These are phyloP conservation scores for Achlya flavicornis DNA, from an alignment of 2,888 invertebrate genomes.

Conservation along the genomic window DNA sequence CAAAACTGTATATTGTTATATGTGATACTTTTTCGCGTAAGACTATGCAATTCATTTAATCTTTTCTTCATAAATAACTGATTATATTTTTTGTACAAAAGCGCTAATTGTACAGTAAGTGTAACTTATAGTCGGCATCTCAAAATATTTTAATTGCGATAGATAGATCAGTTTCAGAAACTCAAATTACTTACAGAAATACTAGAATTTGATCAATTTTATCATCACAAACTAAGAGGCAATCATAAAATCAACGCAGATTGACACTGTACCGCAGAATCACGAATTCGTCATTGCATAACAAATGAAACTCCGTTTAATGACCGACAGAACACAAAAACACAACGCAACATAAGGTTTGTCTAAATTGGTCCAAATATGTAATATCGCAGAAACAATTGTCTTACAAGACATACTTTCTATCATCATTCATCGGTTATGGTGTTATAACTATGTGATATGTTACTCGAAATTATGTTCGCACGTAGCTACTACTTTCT, in stretches of 20 bases:
- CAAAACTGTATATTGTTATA: background rate
- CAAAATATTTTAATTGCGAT: too few species aligned
- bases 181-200: too few species aligned
- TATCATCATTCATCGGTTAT: background rate
- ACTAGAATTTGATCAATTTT: background rate
- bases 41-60: too few species aligned
- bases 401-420: background rate
- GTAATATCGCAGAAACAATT: background rate
- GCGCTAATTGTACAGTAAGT: too few species aligned
- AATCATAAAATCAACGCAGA: background rate
- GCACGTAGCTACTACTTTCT: background rate
- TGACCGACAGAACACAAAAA: slow-evolving; percentile 21
- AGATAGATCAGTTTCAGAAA: too few species aligned
- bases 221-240: background rate
- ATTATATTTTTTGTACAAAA: too few species aligned
- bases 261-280: background rate
- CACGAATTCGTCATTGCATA: background rate
- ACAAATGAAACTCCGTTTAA: slow-evolving; percentile 13
- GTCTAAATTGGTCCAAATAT: background rate
- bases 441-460: background rate
- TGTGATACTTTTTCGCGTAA: background rate
- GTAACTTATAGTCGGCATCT: too few species aligned
- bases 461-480: background rate
- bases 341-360: slow-evolving; percentile 16
- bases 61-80: too few species aligned